Conservation (phyloP, 2,888 invertebrate genomes). For the Drosophila algonquin region DNA sequence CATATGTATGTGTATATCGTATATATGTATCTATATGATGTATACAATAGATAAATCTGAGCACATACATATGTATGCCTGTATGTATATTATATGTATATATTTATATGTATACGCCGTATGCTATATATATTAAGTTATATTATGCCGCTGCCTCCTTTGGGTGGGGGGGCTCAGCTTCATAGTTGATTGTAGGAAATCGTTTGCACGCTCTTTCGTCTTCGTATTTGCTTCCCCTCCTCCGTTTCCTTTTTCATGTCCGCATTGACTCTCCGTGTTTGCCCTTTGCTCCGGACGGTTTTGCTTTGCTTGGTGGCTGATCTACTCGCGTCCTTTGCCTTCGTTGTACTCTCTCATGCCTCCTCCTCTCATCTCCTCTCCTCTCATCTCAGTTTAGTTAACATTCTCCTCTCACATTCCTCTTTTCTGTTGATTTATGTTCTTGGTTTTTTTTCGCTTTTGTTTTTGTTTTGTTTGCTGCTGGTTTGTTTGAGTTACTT, state of each 20-base stretch:
- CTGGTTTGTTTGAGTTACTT: slow-evolving; percentile 12
- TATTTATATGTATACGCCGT: not conserved
- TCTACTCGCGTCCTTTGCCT: slow-evolving; percentile 12
- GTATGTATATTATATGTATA: too few species aligned
- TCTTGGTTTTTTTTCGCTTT: not conserved
- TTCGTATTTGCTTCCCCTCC: slow-evolving; percentile 1
- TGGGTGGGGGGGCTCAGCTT: slow-evolving; percentile 31
- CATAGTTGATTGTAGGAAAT: slow-evolving; percentile 69
- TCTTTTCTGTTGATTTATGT: slow-evolving; percentile 48
- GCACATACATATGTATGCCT: not conserved
- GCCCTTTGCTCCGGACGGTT: slow-evolving; percentile 21
- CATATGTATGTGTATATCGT: slow-evolving; percentile 17
- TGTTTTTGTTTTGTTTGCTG: slow-evolving; percentile 35
- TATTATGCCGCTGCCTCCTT: slow-evolving; percentile 19
- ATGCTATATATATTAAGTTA: slow-evolving; percentile 31
- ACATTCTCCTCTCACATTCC: slow-evolving; percentile 20
- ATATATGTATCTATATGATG: slow-evolving; percentile 22
- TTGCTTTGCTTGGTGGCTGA: slow-evolving; percentile 6
- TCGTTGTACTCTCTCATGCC: slow-evolving; percentile 36
- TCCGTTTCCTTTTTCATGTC: not conserved
- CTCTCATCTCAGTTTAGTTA: slow-evolving; percentile 20
- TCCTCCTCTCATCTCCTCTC: not conserved
- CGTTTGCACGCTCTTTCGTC: slow-evolving; percentile 7
- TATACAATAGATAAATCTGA: slow-evolving; percentile 6
- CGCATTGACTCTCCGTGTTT: slow-evolving; percentile 15